Evolutionary conservation across 2,797 vertebrate species (phyloP).

Genomic region (Molothrus ater): DNA sequence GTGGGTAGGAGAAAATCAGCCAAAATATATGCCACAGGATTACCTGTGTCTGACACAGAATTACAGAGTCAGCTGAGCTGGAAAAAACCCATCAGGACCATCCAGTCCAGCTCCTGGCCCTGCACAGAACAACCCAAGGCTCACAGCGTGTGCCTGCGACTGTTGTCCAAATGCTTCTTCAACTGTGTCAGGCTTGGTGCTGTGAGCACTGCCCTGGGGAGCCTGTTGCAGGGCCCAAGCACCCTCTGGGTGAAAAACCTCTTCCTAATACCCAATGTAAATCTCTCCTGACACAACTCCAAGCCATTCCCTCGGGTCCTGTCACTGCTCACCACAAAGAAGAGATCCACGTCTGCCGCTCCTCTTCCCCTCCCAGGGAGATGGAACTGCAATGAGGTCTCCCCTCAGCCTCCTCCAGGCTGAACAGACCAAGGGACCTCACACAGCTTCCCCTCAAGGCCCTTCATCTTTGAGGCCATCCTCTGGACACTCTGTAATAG

Average conservation of each 20-base stretch:
- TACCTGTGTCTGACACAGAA: neutral
- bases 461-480: neutral
- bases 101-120: accelerated
- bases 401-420: neutral
- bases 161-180: accelerated
- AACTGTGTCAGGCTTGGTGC: neutral
- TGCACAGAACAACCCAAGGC: neutral
- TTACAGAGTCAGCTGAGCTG: too few species aligned
- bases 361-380: neutral
- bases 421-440: neutral
- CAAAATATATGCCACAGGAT: neutral
- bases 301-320: neutral
- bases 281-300: neutral
- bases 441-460: neutral
- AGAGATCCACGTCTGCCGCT: neutral
- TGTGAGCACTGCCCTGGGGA: neutral
- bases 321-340: neutral
- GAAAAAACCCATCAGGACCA: neutral
- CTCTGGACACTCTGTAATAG: neutral
- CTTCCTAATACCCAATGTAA: neutral
- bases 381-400: neutral
- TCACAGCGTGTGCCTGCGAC: neutral
- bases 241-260: neutral
- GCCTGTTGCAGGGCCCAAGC: accelerated
- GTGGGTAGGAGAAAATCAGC: neutral